Percentiles rank a stretch among this genome's conserved stretches.
These are phyloP conservation scores for Philypnodon macrostomus DNA, from an alignment of 2,797 vertebrate species.

Conservation along the genomic window DNA sequence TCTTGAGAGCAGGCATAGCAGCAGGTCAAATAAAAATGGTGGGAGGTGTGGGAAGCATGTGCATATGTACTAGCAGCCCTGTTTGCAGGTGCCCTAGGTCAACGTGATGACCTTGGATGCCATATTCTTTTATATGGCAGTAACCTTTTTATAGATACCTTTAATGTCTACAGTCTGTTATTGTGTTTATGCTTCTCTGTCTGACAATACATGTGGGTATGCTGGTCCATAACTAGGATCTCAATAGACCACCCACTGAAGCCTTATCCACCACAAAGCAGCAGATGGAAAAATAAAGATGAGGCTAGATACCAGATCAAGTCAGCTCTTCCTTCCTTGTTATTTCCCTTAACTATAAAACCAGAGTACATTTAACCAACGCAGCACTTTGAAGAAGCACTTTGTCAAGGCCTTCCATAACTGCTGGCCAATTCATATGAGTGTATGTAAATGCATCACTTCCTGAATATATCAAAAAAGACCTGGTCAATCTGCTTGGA, in stretches of 20 bases:
- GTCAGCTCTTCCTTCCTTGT: slow-evolving; percentile 15
- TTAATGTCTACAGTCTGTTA: slow-evolving; percentile 15
- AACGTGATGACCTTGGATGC: slow-evolving; percentile 25
- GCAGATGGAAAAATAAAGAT: slow-evolving; percentile 60
- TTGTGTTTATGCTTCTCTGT: slow-evolving; percentile 16
- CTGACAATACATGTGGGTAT: slow-evolving; percentile 5
- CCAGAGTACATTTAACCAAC: slow-evolving; percentile 46
- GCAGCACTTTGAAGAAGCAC: slow-evolving; percentile 29
- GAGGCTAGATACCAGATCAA: slow-evolving; percentile 28
- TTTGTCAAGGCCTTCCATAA: slow-evolving; percentile 41
- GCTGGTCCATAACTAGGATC: slow-evolving; percentile 31
- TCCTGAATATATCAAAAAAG: slow-evolving; percentile 41
- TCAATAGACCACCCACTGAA: slow-evolving; percentile 69
- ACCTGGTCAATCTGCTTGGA: slow-evolving; percentile 36
- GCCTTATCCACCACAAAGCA: slow-evolving; percentile 43
- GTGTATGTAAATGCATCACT: slow-evolving; percentile 47
- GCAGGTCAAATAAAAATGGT: slow-evolving; percentile 56
- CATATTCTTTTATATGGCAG: slow-evolving; percentile 33
- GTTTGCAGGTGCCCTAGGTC: slow-evolving; percentile 53
- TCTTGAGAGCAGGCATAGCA: slow-evolving; percentile 38
- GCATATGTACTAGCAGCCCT: slow-evolving; percentile 11
- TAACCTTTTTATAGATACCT: slow-evolving; percentile 24
- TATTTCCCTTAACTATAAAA: slow-evolving; percentile 51
- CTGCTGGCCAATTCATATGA: slow-evolving; percentile 24
- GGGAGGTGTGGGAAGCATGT: slow-evolving; percentile 38